Evolutionary conservation across 2,888 invertebrate genomes (phyloP).

Genomic region (Archaeoteleia sp.): DNA sequence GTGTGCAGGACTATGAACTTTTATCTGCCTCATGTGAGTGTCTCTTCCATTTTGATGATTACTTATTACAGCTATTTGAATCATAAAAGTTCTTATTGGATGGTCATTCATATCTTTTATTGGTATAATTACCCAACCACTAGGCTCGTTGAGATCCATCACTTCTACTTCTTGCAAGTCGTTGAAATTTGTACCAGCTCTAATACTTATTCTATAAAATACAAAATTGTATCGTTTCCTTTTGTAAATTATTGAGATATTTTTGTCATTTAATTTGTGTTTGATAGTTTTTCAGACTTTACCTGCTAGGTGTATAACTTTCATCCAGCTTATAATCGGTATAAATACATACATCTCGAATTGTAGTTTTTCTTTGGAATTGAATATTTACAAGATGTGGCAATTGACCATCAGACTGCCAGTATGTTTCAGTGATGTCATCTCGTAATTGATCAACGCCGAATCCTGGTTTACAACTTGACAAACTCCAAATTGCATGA

Average conservation of each 20-base stretch:
- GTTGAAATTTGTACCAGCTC: slow-evolving; percentile 97
- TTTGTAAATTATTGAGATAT: no score
- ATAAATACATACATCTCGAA: slow-evolving; percentile 96
- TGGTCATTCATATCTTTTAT: slow-evolving; percentile 91
- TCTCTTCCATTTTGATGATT: slow-evolving; percentile 99
- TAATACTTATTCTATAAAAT: slow-evolving; percentile 84
- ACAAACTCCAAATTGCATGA: slow-evolving; percentile 97
- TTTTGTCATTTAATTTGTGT: no score
- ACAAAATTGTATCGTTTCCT: no score
- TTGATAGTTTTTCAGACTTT: no score
- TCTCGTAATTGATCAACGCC: slow-evolving; percentile 98
- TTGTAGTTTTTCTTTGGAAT: slow-evolving; percentile 94
- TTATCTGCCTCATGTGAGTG: slow-evolving; percentile 97
- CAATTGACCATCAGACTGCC: slow-evolving; percentile 99
- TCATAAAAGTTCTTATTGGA: slow-evolving; percentile 95
- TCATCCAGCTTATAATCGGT: slow-evolving; percentile 99
- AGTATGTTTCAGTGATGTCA: slow-evolving; percentile 97
- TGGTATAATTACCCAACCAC: slow-evolving; percentile 96
- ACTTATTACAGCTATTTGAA: slow-evolving; percentile 96
- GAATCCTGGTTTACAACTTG: slow-evolving; percentile 99
- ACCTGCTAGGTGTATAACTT: slow-evolving; percentile 96
- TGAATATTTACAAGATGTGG: slow-evolving; percentile 98
- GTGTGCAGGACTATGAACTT: slow-evolving; percentile 90
- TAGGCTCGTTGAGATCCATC: slow-evolving; percentile 93
- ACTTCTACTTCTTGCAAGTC: slow-evolving; percentile 97